Evolutionary conservation across 2,113 vertebrate genomes (phyloP), one percentile per base, ranked within the genome.

Genomic region (Blennius ocellaris): DNA sequence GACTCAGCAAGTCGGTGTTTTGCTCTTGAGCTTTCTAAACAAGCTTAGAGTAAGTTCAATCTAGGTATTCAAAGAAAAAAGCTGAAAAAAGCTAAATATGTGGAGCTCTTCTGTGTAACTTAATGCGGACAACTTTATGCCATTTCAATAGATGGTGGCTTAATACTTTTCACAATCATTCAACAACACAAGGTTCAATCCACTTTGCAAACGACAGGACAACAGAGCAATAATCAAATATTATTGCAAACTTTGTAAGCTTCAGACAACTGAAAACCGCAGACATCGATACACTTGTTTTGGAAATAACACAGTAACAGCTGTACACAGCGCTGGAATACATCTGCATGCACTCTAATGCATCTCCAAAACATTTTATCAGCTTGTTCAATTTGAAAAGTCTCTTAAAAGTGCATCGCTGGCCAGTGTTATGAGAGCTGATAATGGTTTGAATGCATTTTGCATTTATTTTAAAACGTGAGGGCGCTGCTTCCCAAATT

Each of bases 381-480:
- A 11, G 10, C 14, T 1, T 2, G 1, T 69, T 54, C 49, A 51
- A 3, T 45, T 78, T 61, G 49, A 71, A 55, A 54, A 14, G 8
- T 8, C n/a, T 61, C 7, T 59, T 12, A 17, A 47, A 5, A 58
- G 16, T 49, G 54, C 61, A 60, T 38, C 2, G n/a, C 70, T 45
- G 63, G 50, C 51, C 50, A 41, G 17, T 60, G 30, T 36, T 70
- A 15, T 17, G 17, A 68, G 53, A 16, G 38, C 36, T 49, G 58
- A 76, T 61, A 66, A 75, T 52, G 50, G 47, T 51, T 70, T 54
- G 12, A 50, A 43, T 1, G 6, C 10, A 41, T 15, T 15, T 8
- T 64, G 21, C 37, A 10, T 67, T 30, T 17, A 49, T 56, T 55
- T 58, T 38, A 57, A 73, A 70, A 40, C n/a, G 3, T 44, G 5